Evolutionary conservation across 2,888 invertebrate species (phyloP).

Genomic region (Megastigmus dorsalis): DNA sequence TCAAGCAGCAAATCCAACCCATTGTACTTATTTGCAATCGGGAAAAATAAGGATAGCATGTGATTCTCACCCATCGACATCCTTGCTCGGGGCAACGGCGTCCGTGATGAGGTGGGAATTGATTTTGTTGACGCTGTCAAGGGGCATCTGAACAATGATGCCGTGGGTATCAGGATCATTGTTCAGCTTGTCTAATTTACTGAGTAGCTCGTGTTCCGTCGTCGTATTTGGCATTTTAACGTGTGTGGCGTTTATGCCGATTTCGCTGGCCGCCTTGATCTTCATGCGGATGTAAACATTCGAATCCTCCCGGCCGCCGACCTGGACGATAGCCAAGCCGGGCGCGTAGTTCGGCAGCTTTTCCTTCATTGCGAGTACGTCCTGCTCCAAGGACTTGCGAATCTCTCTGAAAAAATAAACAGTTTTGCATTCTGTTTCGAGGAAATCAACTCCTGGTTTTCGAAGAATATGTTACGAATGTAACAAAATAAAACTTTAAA

Average conservation of each 20-base stretch:
- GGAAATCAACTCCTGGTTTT: too few relatives aligned
- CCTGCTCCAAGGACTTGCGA: conserved; percentile 80
- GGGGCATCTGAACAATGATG: conserved; percentile 97
- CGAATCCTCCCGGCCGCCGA: conserved; percentile 96
- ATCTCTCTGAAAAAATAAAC: conserved; percentile 83
- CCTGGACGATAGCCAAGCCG: conserved; percentile 94
- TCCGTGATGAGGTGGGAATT: conserved; percentile 92
- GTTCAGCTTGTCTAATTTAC: conserved; percentile 85
- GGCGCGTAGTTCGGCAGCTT: conserved; percentile 81
- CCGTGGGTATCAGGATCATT: conserved; percentile 90
- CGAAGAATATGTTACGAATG: too few relatives aligned
- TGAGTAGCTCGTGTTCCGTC: conserved; percentile 87
- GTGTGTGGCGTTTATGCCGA: conserved; percentile 90
- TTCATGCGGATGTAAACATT: conserved; percentile 99
- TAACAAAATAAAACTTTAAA: too few relatives aligned
- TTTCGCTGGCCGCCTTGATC: conserved; percentile 91
- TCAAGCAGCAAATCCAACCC: too few relatives aligned
- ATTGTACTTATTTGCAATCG: too few relatives aligned
- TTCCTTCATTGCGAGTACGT: conserved; percentile 79
- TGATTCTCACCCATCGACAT: conserved; percentile 91
- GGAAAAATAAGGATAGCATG: neutral
- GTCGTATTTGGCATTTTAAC: conserved; percentile 86
- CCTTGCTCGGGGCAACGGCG: conserved; percentile 90
- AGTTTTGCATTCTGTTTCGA: too few relatives aligned
- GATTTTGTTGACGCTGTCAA: conserved; percentile 88